phyloP scores from a whole-genome alignment of 2,797 vertebrate species.

The Chloroceryle amazona region DNA sequence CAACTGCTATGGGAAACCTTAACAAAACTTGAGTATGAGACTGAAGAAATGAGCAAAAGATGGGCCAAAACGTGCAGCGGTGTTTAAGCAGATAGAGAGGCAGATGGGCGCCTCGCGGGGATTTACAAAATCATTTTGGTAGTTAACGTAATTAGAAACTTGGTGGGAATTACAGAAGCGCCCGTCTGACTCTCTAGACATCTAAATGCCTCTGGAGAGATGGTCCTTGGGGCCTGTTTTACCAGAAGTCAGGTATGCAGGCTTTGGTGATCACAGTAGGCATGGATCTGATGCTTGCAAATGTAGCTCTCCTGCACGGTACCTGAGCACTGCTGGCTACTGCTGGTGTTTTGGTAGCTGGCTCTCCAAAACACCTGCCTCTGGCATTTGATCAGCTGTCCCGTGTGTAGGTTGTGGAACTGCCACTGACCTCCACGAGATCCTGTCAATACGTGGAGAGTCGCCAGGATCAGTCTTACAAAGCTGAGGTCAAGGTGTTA shows the following conservation, averaged over 20 bases:
- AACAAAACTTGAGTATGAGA: rapidly evolving
- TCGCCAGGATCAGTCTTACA: not conserved
- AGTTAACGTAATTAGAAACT: not conserved
- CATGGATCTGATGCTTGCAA: not conserved
- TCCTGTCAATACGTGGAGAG: not conserved
- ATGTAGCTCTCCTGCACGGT: rapidly evolving
- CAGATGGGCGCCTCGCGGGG: not conserved
- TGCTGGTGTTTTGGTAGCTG: not conserved
- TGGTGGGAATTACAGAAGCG: not conserved
- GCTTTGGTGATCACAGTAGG: not conserved
- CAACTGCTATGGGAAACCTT: not conserved
- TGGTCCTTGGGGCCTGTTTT: not conserved
- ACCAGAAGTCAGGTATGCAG: not conserved
- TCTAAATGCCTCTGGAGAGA: not conserved
- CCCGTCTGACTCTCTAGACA: not conserved
- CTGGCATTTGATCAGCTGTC: not conserved
- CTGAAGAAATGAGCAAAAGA: not conserved
- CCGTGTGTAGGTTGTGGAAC: rapidly evolving
- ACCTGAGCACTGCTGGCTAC: not conserved
- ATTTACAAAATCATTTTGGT: not conserved
- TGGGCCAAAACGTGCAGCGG: not conserved
- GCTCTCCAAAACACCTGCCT: rapidly evolving
- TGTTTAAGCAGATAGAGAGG: not conserved
- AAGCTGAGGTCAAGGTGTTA: not conserved
- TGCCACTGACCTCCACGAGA: not conserved